These are phyloP conservation scores for Palythoa caribaeorum DNA, from an alignment of 92 coral and sea anemone species.

Conservation along the genomic window DNA sequence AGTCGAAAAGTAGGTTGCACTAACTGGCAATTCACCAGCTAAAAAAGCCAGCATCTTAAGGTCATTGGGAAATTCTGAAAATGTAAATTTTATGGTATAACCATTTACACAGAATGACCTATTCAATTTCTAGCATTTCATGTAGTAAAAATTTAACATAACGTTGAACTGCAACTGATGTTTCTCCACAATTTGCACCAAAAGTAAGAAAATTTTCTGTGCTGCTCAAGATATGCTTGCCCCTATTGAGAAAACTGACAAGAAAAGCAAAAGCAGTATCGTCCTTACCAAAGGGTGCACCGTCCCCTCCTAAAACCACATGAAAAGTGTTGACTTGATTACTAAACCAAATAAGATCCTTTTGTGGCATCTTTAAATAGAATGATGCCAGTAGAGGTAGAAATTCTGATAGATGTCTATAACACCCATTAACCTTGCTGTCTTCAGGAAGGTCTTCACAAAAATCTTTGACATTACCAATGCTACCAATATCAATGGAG, in stretches of 20 bases:
- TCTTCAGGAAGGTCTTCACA: slow-evolving; percentile 68
- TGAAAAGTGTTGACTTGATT: slow-evolving; percentile 68
- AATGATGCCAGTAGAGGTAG: slow-evolving; percentile 67
- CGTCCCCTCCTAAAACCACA: slow-evolving; percentile 73
- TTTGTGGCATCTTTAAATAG: slow-evolving; percentile 60
- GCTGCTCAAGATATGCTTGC: slow-evolving; percentile 78
- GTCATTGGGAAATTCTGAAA: slow-evolving; percentile 81
- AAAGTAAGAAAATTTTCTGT: slow-evolving; percentile 73
- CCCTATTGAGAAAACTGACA: slow-evolving; percentile 81
- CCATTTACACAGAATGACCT: slow-evolving; percentile 46
- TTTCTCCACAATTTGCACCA: slow-evolving; percentile 74
- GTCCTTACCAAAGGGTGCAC: slow-evolving; percentile 81
- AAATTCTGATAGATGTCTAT: slow-evolving; percentile 56
- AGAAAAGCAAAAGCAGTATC: slow-evolving; percentile 74
- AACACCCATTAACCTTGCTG: slow-evolving; percentile 69
- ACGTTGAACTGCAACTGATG: slow-evolving; percentile 69
- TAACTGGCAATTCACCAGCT: slow-evolving; percentile 75
- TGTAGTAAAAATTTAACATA: slow-evolving; percentile 67
- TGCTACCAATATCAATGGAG: slow-evolving; percentile 75
- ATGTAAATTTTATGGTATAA: slow-evolving; percentile 64
- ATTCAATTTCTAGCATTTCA: slow-evolving; percentile 25
- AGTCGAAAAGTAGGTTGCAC: slow-evolving; percentile 81
- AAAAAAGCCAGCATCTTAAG: slow-evolving; percentile 67
- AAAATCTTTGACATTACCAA: slow-evolving; percentile 73
- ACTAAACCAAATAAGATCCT: slow-evolving; percentile 72